These are phyloP conservation scores for Noctua fimbriata DNA, from an alignment of 2,888 invertebrate species.

Conservation along the genomic window DNA sequence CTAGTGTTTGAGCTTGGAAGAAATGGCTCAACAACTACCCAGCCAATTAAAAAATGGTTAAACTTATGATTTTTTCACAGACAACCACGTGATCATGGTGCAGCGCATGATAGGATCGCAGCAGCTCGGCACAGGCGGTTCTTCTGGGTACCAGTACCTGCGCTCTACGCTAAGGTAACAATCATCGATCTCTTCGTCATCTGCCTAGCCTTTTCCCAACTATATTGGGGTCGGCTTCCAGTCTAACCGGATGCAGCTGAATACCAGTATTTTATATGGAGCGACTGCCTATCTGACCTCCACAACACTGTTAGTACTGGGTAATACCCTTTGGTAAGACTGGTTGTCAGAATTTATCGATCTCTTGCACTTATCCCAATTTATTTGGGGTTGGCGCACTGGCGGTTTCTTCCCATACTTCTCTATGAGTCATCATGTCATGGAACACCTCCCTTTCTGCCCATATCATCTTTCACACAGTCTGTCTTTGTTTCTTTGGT, in stretches of 20 bases:
- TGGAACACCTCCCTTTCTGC: background rate
- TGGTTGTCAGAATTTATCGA: too few species aligned
- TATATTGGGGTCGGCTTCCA: background rate
- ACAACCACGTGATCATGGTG: slow-evolving; percentile 99
- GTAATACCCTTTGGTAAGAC: too few species aligned
- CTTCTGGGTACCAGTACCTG: slow-evolving; percentile 99
- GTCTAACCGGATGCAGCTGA: too few species aligned
- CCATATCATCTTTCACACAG: background rate
- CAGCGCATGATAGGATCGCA: slow-evolving; percentile 99
- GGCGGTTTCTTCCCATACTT: background rate
- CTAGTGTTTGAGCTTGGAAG: background rate
- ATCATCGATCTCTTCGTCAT: background rate
- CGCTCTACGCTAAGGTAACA: slow-evolving; percentile 97
- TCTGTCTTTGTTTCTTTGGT: background rate
- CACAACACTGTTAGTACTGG: too few species aligned
- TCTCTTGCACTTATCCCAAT: too few species aligned
- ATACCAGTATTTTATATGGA: too few species aligned
- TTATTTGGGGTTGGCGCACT: background rate
- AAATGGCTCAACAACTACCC: background rate
- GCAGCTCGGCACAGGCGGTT: slow-evolving; percentile 98
- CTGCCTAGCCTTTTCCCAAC: too few species aligned
- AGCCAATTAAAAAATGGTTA: background rate
- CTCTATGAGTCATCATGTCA: too few species aligned
- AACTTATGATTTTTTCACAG: slow-evolving; percentile 88
- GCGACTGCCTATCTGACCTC: too few species aligned